Percentiles rank a stretch among this genome's conserved stretches.
Conservation (phyloP, 2,113 vertebrate genomes). For the Hippocampus mohnikei region DNA sequence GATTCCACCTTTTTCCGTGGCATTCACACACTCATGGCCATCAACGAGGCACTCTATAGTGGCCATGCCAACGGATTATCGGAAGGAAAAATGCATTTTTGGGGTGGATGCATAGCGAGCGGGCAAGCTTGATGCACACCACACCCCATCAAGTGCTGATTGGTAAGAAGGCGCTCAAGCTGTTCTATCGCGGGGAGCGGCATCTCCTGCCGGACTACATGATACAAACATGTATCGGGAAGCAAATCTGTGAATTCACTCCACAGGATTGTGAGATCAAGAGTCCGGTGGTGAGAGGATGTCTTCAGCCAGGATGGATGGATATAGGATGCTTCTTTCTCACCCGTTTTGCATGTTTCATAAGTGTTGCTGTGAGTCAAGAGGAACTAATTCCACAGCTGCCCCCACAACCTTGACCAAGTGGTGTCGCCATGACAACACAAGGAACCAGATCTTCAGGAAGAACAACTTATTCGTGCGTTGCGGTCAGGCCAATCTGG, state of each 20-base stretch:
- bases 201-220: too few species aligned
- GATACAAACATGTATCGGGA: too few species aligned
- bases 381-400: background rate
- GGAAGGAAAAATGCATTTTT: too few species aligned
- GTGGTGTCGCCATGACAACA: conserved; percentile 1
- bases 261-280: background rate
- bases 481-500: background rate
- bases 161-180: too few species aligned
- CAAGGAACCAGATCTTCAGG: background rate
- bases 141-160: too few species aligned
- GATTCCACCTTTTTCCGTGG: too few species aligned
- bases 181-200: too few species aligned
- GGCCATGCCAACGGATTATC: too few species aligned
- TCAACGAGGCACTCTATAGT: too few species aligned
- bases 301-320: background rate
- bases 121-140: too few species aligned
- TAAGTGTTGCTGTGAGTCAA: conserved; percentile 8
- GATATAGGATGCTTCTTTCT: background rate
- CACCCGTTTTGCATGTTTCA: background rate
- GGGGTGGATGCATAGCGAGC: too few species aligned
- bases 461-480: background rate
- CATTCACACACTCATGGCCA: too few species aligned
- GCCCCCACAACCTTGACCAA: conserved; percentile 9
- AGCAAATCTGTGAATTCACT: background rate
- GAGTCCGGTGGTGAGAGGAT: background rate